Conservation (phyloP, 1,140 invertebrate genomes). For the Polypedilum pembai region DNA sequence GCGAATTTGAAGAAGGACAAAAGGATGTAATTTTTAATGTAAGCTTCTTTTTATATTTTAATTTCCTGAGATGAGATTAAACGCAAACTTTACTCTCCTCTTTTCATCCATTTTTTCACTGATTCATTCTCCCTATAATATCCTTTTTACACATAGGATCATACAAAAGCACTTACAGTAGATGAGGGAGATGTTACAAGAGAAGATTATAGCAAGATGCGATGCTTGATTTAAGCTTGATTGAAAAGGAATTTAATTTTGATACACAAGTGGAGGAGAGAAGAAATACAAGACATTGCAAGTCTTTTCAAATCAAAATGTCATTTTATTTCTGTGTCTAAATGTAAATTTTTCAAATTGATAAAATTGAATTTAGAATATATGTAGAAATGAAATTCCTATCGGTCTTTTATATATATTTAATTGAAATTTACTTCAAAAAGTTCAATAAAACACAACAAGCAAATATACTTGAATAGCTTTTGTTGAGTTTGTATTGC, state of each 20-base stretch:
- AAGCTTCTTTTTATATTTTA: slow-evolving; percentile 32
- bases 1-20: slow-evolving; percentile 35
- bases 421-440: too few relatives aligned
- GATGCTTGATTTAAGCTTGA: not conserved
- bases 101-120: not conserved
- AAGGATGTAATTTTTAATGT: slow-evolving; percentile 39
- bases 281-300: too few relatives aligned
- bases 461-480: too few relatives aligned
- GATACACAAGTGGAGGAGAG: not conserved
- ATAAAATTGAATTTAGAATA: too few relatives aligned
- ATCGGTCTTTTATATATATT: too few relatives aligned
- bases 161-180: not conserved
- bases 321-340: too few relatives aligned
- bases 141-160: not conserved
- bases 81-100: not conserved
- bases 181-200: not conserved
- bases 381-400: too few relatives aligned
- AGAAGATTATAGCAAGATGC: not conserved
- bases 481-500: too few relatives aligned
- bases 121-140: not conserved
- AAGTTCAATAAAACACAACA: too few relatives aligned
- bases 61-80: not conserved
- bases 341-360: too few relatives aligned
- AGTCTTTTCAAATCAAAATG: too few relatives aligned
- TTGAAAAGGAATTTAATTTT: not conserved